phyloP scores from a whole-genome alignment of 2,797 vertebrate species.

The Peromyscus eremicus region DNA sequence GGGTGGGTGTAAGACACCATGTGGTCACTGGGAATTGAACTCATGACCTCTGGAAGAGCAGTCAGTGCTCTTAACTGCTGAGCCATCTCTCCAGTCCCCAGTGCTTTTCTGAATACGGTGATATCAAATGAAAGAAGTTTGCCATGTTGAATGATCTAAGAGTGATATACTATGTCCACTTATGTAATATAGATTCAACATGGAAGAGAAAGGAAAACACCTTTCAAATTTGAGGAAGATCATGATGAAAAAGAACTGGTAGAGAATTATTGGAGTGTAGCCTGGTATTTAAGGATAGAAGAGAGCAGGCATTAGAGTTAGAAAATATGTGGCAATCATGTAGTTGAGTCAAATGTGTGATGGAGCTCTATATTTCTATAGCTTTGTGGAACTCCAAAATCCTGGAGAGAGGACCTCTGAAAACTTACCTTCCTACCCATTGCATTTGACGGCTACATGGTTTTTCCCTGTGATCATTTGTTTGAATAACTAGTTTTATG shows the following conservation, averaged over 20 bases:
- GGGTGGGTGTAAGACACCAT: too few species aligned
- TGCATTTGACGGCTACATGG: not conserved
- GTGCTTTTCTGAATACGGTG: not conserved
- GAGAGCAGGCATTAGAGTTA: not conserved
- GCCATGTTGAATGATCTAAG: conserved; percentile 8
- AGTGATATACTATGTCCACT: not conserved
- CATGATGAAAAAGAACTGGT: conserved; percentile 10
- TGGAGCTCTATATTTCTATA: not conserved
- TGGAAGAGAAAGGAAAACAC: not conserved
- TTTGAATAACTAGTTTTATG: conserved; percentile 40
- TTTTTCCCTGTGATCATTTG: not conserved
- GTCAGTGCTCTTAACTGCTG: too few species aligned
- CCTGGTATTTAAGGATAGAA: conserved; percentile 21
- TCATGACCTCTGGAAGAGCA: too few species aligned
- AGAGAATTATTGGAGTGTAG: not conserved
- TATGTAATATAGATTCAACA: not conserved
- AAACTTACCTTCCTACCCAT: not conserved
- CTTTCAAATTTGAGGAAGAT: conserved; percentile 33
- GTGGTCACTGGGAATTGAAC: too few species aligned
- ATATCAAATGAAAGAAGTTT: conserved; percentile 30
- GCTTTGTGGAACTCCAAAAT: not conserved
- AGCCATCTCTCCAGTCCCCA: not conserved
- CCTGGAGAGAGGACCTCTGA: not conserved
- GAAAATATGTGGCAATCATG: not conserved
- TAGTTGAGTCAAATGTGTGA: not conserved